Conservation (phyloP, 2,113 vertebrate species). For the Myocastor coypus region DNA sequence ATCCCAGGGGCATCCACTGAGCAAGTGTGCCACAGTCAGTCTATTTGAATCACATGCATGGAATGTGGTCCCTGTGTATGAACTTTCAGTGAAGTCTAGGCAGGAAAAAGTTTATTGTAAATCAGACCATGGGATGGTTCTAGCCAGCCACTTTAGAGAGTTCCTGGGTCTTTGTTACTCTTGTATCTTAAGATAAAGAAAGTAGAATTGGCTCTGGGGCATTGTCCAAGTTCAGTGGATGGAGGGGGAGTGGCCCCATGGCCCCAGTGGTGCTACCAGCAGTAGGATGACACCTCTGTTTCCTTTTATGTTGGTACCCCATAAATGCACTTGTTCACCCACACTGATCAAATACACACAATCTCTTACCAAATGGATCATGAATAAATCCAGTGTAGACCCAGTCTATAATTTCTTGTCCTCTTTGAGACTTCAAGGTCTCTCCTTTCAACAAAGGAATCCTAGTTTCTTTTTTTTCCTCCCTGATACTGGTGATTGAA, state of each 20-base stretch:
- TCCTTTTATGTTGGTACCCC: not conserved
- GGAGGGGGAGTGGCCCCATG: not conserved
- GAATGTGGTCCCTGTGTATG: not conserved
- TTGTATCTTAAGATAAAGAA: not conserved
- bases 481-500: not conserved
- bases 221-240: not conserved
- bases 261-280: not conserved
- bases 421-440: not conserved
- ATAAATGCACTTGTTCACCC: accelerated
- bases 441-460: not conserved
- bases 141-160: not conserved
- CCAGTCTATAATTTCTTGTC: not conserved
- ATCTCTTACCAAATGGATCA: not conserved
- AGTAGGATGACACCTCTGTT: not conserved
- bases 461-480: too few species aligned
- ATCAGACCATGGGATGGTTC: not conserved
- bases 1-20: not conserved
- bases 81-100: not conserved
- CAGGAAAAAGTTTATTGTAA: not conserved
- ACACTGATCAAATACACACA: accelerated
- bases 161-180: not conserved
- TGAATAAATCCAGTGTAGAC: not conserved
- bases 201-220: not conserved
- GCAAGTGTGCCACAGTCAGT: not conserved
- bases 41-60: not conserved